A percentile compares a stretch with the other conserved stretches of the same genome.
These are phyloP conservation scores for Microplitis deprimator DNA, from an alignment of 2,888 invertebrate species.

Conservation along the genomic window DNA sequence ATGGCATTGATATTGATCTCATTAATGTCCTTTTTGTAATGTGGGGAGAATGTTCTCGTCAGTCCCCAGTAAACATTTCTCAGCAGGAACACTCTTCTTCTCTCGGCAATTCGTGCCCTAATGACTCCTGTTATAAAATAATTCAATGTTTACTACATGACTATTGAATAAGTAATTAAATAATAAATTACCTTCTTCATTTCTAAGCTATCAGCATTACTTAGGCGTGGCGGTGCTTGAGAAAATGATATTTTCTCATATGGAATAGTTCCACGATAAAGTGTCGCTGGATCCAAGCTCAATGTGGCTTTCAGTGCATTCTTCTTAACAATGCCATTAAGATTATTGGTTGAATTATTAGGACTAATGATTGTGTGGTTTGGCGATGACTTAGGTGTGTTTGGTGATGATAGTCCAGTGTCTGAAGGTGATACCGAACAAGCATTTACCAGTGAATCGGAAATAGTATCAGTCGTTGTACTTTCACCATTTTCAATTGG, in stretches of 20 bases:
- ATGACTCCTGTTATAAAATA: conserved; percentile 55
- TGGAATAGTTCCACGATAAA: conserved; percentile 65
- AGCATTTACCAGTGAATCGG: conserved; percentile 57
- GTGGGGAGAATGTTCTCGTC: conserved; percentile 51
- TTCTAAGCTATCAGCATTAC: conserved; percentile 62
- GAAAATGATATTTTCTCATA: conserved; percentile 67
- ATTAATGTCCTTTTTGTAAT: conserved; percentile 44
- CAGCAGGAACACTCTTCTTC: conserved; percentile 68
- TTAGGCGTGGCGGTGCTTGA: conserved; percentile 60
- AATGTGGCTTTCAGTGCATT: conserved; percentile 69
- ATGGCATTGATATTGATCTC: conserved; percentile 60
- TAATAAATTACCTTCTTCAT: conserved; percentile 57
- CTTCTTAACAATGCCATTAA: conserved; percentile 66
- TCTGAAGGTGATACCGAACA: conserved; percentile 57
- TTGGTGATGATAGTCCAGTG: conserved; percentile 62
- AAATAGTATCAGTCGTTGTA: conserved; percentile 61
- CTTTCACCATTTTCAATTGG: conserved; percentile 60
- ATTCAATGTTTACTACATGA: too few species aligned
- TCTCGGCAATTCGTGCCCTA: conserved; percentile 60
- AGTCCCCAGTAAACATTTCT: conserved; percentile 63
- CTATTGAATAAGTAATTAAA: background rate
- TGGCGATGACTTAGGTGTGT: conserved; percentile 65
- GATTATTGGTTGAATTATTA: conserved; percentile 55
- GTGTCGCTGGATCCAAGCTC: conserved; percentile 69
- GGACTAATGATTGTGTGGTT: conserved; percentile 55